A percentile compares a stretch with the other conserved stretches of the same genome.
Conservation (phyloP, 1,140 invertebrate genomes). For the Monomorium pharaonis region DNA sequence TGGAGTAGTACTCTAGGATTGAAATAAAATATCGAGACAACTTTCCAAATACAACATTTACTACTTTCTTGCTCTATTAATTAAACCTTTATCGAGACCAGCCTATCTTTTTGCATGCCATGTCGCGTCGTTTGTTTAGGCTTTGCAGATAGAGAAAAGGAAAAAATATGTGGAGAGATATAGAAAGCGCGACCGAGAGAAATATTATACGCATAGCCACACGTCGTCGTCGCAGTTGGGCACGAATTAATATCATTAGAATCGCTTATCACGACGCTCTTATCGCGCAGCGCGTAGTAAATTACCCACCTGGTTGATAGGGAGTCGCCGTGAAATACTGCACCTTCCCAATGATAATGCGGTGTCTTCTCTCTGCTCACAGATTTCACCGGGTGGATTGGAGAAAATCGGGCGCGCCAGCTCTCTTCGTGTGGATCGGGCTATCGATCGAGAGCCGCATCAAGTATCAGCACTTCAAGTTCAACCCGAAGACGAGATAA, state of each 20-base stretch:
- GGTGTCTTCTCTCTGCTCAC: constrained; percentile 5
- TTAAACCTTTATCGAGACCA: background rate
- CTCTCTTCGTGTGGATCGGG: constrained; percentile 25
- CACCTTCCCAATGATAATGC: constrained; percentile 50
- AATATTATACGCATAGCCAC: background rate
- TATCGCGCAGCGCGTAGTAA: constrained; percentile 18
- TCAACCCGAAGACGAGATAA: background rate
- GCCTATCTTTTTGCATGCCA: background rate
- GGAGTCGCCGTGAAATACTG: constrained; percentile 56
- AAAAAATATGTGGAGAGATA: background rate
- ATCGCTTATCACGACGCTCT: constrained; percentile 26
- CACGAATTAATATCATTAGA: constrained; percentile 38
- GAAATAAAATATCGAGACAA: background rate
- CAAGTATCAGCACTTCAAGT: background rate
- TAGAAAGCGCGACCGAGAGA: background rate
- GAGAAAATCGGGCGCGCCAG: constrained; percentile 5
- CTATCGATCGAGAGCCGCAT: constrained; percentile 16
- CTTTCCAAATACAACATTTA: background rate
- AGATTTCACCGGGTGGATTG: background rate
- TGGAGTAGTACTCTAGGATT: background rate
- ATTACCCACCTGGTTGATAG: constrained; percentile 69
- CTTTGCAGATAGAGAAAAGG: background rate
- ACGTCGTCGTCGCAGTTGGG: background rate
- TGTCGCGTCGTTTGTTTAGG: background rate
- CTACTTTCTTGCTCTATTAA: background rate